phyloP scores from a whole-genome alignment of 1,140 invertebrate genomes.

The Tetramorium parvispinum region DNA sequence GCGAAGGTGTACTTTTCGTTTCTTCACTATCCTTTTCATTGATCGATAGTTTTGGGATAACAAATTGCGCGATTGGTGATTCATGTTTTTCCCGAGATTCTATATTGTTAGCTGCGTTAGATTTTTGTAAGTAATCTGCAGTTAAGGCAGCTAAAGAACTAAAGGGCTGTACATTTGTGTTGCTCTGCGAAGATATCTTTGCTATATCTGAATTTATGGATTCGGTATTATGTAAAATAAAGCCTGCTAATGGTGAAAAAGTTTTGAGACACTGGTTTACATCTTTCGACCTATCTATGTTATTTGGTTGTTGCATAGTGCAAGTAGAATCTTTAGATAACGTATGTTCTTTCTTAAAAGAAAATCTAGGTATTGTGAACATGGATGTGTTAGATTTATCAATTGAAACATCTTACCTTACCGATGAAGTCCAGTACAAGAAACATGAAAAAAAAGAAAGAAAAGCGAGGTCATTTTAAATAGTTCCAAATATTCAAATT shows the following conservation, averaged over 20 bases:
- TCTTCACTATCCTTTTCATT: conserved; percentile 42
- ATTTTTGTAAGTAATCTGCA: conserved; percentile 80
- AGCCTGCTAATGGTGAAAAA: conserved; percentile 57
- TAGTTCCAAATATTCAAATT: neutral
- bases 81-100: neutral
- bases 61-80: conserved; percentile 64
- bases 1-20: neutral
- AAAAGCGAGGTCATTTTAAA: conserved; percentile 73
- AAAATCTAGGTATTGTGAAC: conserved; percentile 76
- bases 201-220: conserved; percentile 2
- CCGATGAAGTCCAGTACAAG: conserved; percentile 81
- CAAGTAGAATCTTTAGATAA: conserved; percentile 46
- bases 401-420: conserved; percentile 86
- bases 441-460: conserved; percentile 80
- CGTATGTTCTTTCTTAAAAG: conserved; percentile 63
- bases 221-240: conserved; percentile 56
- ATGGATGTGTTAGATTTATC: conserved; percentile 47
- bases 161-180: conserved; percentile 64
- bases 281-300: conserved; percentile 33
- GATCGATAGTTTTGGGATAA: conserved; percentile 75
- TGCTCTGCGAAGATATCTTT: conserved; percentile 54
- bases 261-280: conserved; percentile 7
- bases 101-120: conserved; percentile 37
- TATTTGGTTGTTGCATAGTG: neutral
- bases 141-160: conserved; percentile 79